Evolutionary conservation across 2,888 invertebrate species (phyloP), one percentile per base, ranked within the genome.

Genomic region (Lomographa bimaculata): DNA sequence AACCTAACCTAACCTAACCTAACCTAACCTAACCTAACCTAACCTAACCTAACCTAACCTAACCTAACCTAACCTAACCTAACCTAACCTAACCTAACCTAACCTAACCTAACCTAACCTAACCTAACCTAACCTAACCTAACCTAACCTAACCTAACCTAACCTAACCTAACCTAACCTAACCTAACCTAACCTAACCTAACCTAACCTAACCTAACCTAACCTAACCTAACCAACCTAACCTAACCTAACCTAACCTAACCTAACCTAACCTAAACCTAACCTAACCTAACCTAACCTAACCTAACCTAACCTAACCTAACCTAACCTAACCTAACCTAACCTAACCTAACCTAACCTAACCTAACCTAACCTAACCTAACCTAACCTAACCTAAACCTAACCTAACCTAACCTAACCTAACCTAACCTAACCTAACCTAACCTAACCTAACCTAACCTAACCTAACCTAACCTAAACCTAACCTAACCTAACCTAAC

Each of bases 61-160:
- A 35, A 35, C 35, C 41, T 40, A 27, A 33, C 40, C 40, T 40
- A 37, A 37, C 37, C 43, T 43, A 37, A 37, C 43, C 43, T 43
- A 38, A 37, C 43, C 43, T 43, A 37, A 46, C 53, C 50, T 34
- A 37, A 52, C 54, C 39, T 34, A 30, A 33, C 38, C 33, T 36
- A 33, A 28, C 42, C 35, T 29, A 32, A 34, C 35, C 29, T 25
- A 33, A 34, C 30, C 34, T 23, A 20, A 26, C 30, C 34, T 16
- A 26, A 20, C 34, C 28, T 27, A 25, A 23, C 32, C 19, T 17
- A 16, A 21, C 26, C 30, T 17, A 27, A 21, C 37, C 30, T 24
- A 25, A 23, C 30, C 33, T 26, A 16, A 16, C 21, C 33, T 20
- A 26, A 20, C 40, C 33, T 32, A 36, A 30, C 42, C 36, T 36